Conservation (phyloP, 1,140 invertebrate genomes). For the Aphelinus certus region DNA sequence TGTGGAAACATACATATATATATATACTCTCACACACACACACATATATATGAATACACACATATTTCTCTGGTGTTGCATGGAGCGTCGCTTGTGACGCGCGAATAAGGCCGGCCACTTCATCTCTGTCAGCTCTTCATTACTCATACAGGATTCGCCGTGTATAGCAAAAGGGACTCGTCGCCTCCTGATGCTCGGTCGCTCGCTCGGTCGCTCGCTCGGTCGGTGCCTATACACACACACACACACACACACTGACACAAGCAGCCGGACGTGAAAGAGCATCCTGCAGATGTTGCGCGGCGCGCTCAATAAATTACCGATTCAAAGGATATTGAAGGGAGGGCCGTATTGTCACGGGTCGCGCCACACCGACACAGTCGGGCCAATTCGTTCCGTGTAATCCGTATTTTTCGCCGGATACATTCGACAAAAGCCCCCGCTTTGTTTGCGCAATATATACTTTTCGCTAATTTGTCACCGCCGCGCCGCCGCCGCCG, state of each 20-base stretch:
- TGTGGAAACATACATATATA: conserved; percentile 26
- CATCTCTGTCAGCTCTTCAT: conserved; percentile 53
- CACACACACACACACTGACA: too few species aligned
- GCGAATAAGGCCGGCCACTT: conserved; percentile 50
- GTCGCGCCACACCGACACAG: too few species aligned
- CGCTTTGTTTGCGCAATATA: conserved; percentile 36
- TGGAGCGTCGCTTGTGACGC: conserved; percentile 28
- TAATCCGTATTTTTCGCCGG: conserved; percentile 26
- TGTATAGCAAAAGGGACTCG: neutral
- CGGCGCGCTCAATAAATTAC: conserved; percentile 43
- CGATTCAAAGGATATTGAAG: conserved; percentile 35
- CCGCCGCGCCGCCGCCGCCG: neutral
- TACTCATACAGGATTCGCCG: conserved; percentile 40
- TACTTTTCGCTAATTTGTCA: conserved; percentile 31
- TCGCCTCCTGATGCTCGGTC: neutral
- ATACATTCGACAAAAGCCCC: neutral
- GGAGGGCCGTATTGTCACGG: conserved; percentile 1
- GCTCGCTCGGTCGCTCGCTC: conserved; percentile 16
- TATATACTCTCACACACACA: conserved; percentile 24
- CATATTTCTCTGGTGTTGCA: neutral
- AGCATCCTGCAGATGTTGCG: conserved; percentile 42
- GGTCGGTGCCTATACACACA: neutral
- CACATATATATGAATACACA: too few species aligned
- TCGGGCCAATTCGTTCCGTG: conserved; percentile 30
- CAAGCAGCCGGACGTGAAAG: conserved; percentile 21